Evolutionary conservation across 1,140 invertebrate species (phyloP), one percentile per base, ranked within the genome.

Genomic region (Drosophila nigromelanica): DNA sequence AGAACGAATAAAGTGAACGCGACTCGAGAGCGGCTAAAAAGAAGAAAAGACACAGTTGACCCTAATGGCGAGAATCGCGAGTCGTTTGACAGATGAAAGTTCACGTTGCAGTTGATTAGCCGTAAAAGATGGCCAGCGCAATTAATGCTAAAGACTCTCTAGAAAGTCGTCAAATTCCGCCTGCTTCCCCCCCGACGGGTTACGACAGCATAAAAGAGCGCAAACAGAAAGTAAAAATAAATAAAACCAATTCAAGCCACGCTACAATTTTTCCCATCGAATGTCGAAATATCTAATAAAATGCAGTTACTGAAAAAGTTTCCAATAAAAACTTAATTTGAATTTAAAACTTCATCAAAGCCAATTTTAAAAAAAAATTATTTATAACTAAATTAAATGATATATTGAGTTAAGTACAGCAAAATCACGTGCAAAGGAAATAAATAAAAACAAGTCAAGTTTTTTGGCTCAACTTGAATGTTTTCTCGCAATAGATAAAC

Each of bases 81-180:
- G 72, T 39, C 30, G 51, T 70, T 59, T 30, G 64, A 76, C 72
- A 42, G 62, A 61, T 76, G 78, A 80, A 80, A 81, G 73, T 66
- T 58, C 50, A 11, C 48, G 66, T 48, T 66, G 69, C 69, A 76
- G 37, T 62, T 61, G 77, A 75, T 71, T 63, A 48, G 15, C 30
- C 62, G 60, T 75, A 67, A 82, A 82, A 71, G 55, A 35, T 21
- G 30, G 37, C 50, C 33, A 27, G 2, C 27, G 12, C 40, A 43
- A 58, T 58, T 58, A 58, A 30, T 43, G 55, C 40, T 30, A 14
- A 15, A 56, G 21, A n/a, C 37, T 30, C 12, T 24, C 24, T 6
- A 43, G 55, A 58, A 58, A 58, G 39, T 43, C 39, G 11, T n/a
- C 7, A 12, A 30, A n/a, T n/a, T n/a, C n/a, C n/a, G n/a, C n/a